A percentile compares a stretch with the other conserved stretches of the same genome.
Evolutionary conservation across 1,140 invertebrate genomes (phyloP).

Genomic region (Heliconius melpomene): DNA sequence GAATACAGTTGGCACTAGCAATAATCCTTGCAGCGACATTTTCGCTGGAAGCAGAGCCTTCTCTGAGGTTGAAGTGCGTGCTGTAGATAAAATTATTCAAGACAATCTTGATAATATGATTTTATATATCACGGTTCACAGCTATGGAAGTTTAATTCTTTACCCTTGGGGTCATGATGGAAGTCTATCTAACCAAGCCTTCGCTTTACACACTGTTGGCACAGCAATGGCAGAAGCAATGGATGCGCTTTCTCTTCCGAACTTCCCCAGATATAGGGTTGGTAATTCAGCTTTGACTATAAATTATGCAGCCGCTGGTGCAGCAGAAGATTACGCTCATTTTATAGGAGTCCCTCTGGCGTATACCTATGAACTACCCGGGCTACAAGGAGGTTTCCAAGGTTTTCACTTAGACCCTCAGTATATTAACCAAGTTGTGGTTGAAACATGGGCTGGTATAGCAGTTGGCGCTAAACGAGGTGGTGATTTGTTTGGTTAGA

Average conservation of each 20-base stretch:
- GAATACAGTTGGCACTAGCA: constrained; percentile 84
- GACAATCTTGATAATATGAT: constrained; percentile 56
- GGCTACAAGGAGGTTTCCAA: constrained; percentile 77
- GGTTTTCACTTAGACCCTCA: constrained; percentile 83
- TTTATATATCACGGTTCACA: constrained; percentile 39
- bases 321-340: constrained; percentile 86
- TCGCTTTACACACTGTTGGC: constrained; percentile 64
- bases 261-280: constrained; percentile 48
- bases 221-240: constrained; percentile 42
- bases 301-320: constrained; percentile 79
- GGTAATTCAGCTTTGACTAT: constrained; percentile 49
- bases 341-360: constrained; percentile 59
- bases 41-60: constrained; percentile 85
- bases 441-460: constrained; percentile 87
- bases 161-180: constrained; percentile 49
- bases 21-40: constrained; percentile 84
- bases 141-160: neutral
- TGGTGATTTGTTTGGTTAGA: constrained; percentile 2
- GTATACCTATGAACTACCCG: constrained; percentile 44
- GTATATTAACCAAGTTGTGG: constrained; percentile 76
- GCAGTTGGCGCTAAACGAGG: constrained; percentile 73
- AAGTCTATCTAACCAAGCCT: constrained; percentile 76
- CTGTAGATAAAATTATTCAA: constrained; percentile 70
- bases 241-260: constrained; percentile 9
- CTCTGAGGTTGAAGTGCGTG: constrained; percentile 85